Percentiles rank a stretch among this genome's conserved stretches.
These are phyloP conservation scores for Ictalurus furcatus DNA, from an alignment of 2,113 vertebrate genomes.

Conservation along the genomic window DNA sequence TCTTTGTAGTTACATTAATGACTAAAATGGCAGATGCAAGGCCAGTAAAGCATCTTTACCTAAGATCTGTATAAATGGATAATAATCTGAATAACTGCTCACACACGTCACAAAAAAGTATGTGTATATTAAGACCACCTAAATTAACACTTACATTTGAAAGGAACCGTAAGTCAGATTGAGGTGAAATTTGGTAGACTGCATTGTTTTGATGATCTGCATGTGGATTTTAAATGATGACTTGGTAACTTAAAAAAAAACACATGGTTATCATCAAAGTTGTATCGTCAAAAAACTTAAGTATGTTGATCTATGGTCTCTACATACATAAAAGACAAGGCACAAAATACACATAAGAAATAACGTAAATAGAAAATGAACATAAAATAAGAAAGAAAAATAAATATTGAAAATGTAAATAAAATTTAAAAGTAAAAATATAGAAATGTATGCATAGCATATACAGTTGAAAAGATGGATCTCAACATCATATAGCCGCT, in stretches of 20 bases:
- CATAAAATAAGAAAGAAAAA: not conserved
- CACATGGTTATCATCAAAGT: too few species aligned
- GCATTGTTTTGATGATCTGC: too few species aligned
- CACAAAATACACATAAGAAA: not conserved
- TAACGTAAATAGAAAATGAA: not conserved
- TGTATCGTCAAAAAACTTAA: not conserved
- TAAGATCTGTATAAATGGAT: not conserved
- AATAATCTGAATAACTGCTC: not conserved
- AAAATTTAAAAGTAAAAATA: not conserved
- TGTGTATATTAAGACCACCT: not conserved
- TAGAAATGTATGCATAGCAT: constrained; percentile 37
- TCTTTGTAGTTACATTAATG: too few species aligned
- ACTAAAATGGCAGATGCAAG: not conserved
- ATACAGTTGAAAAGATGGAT: not conserved
- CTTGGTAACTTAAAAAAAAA: too few species aligned
- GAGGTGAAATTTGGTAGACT: not conserved
- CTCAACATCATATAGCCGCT: too few species aligned
- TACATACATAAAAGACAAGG: not conserved
- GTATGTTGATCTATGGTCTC: not conserved
- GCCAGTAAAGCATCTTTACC: not conserved
- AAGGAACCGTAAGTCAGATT: not conserved
- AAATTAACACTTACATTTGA: not conserved
- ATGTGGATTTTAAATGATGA: not conserved
- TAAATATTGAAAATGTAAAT: not conserved
- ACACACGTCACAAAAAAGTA: not conserved